phyloP scores from a whole-genome alignment of 2,888 invertebrate genomes.

The Eupithecia tripunctaria region DNA sequence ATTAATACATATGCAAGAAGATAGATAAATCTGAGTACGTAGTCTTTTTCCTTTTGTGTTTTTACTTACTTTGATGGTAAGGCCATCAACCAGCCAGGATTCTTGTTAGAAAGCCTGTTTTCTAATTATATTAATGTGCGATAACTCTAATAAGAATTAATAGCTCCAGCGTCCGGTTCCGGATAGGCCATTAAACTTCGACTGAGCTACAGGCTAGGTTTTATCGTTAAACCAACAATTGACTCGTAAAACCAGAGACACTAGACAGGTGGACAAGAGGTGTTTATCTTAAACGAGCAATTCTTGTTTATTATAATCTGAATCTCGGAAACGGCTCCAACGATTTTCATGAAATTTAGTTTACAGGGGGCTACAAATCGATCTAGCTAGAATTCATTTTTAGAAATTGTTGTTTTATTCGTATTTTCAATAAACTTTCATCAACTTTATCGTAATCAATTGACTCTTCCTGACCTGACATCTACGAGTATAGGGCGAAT shows the following conservation, averaged over 20 bases:
- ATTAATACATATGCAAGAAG: neutral
- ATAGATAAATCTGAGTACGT: neutral
- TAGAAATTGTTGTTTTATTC: no score
- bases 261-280: neutral
- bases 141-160: neutral
- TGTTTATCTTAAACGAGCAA: no score
- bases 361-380: no score
- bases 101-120: neutral
- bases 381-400: no score
- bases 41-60: neutral
- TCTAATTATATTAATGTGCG: neutral
- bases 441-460: no score
- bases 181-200: neutral
- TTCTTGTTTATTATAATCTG: no score
- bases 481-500: no score
- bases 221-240: slow-evolving; percentile 1
- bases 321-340: no score
- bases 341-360: no score
- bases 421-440: no score
- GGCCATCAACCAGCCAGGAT: neutral
- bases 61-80: neutral
- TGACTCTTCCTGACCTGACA: no score
- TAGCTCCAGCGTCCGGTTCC: neutral
- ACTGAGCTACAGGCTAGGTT: neutral
- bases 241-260: slow-evolving; percentile 6